Evolutionary conservation across 2,888 invertebrate species (phyloP).

Genomic region (Hirtodrosophila confusa): DNA sequence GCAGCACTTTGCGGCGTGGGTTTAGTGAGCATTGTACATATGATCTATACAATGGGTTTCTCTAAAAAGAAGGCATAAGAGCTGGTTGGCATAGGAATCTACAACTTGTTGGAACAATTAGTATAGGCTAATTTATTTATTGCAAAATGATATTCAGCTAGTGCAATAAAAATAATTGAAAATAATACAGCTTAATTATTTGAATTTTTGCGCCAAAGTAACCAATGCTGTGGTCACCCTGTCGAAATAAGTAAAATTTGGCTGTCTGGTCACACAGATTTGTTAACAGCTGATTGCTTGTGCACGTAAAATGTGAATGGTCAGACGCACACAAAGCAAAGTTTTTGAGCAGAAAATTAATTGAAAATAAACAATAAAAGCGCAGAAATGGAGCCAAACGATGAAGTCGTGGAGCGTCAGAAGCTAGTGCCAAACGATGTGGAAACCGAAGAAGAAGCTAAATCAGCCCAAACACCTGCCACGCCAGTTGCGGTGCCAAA

Average conservation of each 20-base stretch:
- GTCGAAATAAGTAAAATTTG: not conserved
- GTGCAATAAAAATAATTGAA: conserved; percentile 32
- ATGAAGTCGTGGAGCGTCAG: conserved; percentile 84
- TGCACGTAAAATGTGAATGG: conserved; percentile 33
- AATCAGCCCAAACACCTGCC: conserved; percentile 83
- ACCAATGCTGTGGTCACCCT: not conserved
- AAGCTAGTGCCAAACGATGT: conserved; percentile 83
- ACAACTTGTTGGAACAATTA: not conserved
- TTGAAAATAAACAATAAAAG: conserved; percentile 17
- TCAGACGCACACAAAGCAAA: conserved; percentile 56
- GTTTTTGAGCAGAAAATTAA: conserved; percentile 20
- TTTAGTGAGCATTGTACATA: conserved; percentile 72
- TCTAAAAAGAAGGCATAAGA: conserved; percentile 79
- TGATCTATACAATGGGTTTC: conserved; percentile 82
- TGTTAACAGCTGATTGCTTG: conserved; percentile 38
- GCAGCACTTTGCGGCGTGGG: conserved; percentile 83
- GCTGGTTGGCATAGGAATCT: not conserved
- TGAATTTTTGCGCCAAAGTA: conserved; percentile 22
- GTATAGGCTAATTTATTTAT: not conserved
- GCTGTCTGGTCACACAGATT: conserved; percentile 14
- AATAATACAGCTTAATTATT: conserved; percentile 14
- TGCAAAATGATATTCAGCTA: not conserved
- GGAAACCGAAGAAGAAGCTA: conserved; percentile 83
- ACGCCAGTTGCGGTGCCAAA: conserved; percentile 82
- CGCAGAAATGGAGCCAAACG: conserved; percentile 82